A percentile compares a stretch with the other conserved stretches of the same genome.
Conservation (phyloP, 2,888 invertebrate species). For the Zelleria hepariella region DNA sequence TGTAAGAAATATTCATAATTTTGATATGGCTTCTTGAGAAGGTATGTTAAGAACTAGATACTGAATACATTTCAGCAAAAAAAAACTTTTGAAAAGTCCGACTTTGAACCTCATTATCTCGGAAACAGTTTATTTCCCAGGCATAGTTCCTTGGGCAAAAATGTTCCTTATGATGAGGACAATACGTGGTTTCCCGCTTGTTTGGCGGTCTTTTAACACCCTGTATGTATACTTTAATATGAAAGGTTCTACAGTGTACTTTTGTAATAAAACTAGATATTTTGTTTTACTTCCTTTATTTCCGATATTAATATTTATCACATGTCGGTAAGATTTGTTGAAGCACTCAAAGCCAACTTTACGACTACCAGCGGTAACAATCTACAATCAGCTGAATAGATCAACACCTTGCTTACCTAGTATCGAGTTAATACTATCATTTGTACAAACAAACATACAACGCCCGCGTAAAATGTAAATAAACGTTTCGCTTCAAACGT, state of each 20-base stretch:
- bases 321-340: conserved; percentile 58
- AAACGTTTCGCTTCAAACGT: background rate
- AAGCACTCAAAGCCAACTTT: conserved; percentile 52
- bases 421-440: background rate
- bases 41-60: no score
- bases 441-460: background rate
- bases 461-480: background rate
- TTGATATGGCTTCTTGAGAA: no score
- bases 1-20: no score
- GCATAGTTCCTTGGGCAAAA: no score
- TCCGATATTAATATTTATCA: conserved; percentile 56
- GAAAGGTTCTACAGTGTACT: background rate
- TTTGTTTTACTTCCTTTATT: conserved; percentile 59
- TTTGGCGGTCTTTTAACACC: no score
- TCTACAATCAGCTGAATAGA: conserved; percentile 23
- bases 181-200: no score
- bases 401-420: conserved; percentile 15
- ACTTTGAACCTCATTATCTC: no score
- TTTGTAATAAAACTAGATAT: conserved; percentile 28
- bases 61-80: no score
- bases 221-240: no score
- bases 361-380: conserved; percentile 20
- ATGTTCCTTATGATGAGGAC: no score
- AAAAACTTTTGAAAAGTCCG: no score
- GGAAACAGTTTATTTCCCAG: no score